phyloP scores from a whole-genome alignment of 1,140 invertebrate species.

The Drosophila neocordata region DNA sequence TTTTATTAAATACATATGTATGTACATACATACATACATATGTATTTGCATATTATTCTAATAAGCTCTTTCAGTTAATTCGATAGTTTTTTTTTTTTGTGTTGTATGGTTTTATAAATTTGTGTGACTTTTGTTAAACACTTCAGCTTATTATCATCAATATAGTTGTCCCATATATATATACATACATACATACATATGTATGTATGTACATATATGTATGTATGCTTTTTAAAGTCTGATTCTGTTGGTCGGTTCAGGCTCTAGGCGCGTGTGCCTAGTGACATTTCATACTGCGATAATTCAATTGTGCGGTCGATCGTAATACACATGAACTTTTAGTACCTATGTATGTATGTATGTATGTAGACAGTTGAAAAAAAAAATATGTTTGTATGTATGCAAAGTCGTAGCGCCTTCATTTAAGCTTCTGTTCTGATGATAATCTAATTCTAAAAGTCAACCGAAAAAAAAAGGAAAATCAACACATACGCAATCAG shows the following conservation, averaged over 20 bases:
- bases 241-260: conserved; percentile 25
- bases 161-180: conserved; percentile 11
- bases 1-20: too few species aligned
- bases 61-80: conserved; percentile 9
- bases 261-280: conserved; percentile 64
- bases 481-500: conserved; percentile 5
- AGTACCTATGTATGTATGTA: conserved; percentile 25
- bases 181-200: neutral
- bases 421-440: conserved; percentile 43
- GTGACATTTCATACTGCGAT: conserved; percentile 79
- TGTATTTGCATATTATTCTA: neutral
- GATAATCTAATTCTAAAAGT: conserved; percentile 78
- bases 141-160: conserved; percentile 57
- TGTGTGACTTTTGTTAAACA: conserved; percentile 65
- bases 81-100: conserved; percentile 22
- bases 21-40: neutral
- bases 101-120: conserved; percentile 4
- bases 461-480: conserved; percentile 26
- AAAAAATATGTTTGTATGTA: conserved; percentile 12
- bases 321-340: conserved; percentile 64
- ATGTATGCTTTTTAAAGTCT: neutral
- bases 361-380: conserved; percentile 27
- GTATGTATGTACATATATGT: neutral
- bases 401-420: conserved; percentile 64
- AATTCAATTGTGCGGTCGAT: conserved; percentile 72